Base-by-base conservation (phyloP, 2,113 vertebrate species). In the Sterna hirundo region DNA sequence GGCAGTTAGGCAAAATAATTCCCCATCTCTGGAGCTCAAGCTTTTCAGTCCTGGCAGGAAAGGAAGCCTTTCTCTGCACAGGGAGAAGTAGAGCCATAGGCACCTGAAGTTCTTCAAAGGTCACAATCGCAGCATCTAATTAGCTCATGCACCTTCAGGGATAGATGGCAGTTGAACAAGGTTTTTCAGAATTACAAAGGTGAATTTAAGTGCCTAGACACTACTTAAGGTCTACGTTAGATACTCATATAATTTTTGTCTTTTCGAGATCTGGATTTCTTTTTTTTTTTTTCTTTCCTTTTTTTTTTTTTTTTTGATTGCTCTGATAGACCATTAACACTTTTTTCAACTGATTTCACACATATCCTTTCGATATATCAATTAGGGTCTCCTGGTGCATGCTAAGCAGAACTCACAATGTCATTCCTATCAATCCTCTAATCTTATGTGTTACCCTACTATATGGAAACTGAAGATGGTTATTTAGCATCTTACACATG, bases 311-410 rank as follows among this genome's bases (percentile, higher is more conserved):
- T 79, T 71, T 90, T 77, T 77, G 34, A 80, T 97, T 92, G 72
- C 55, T 94, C 83, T 94, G 92, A 86, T 94, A 91, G 90, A 93
- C 80, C 88, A 86, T 92, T 97, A 94, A 88, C 92, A 96, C 85
- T 95, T 94, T 94, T 96, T 96, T 82, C 83, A 88, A 95, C 72
- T 94, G 22, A 93, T 96, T 96, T 97, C 82, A 96, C 85, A 95
- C 83, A 70, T 95, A 96, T 91, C 77, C 29, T 95, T 92, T 95
- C 42, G 11, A 92, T 93, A 78, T 72, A 95, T 96, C 91, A 96
- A 61, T 94, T 88, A 91, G 66, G 44, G 84, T 96, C 60, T 90
- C 58, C 83, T 87, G 76, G 34, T 78, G 81, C 86, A 80, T 70
- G 76, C 70, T 92, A 89, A 95, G 55, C 78, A 94, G 88, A 93